Conservation (phyloP, 2,888 invertebrate genomes). For the Acanthoscelides obtectus region DNA sequence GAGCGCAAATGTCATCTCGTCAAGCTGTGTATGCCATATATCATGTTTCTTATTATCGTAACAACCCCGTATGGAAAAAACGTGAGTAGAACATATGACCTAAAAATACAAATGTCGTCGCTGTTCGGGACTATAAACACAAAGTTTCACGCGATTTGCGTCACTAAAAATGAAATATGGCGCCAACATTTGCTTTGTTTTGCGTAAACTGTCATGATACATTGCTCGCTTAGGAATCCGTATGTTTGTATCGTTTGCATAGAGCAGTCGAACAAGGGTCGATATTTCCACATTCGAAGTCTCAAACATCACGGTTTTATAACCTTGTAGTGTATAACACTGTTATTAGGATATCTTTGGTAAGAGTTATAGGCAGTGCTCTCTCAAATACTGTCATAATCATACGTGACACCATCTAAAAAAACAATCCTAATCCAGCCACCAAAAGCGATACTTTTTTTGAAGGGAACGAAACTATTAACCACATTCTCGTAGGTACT, state of each 20-base stretch:
- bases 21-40: neutral
- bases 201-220: neutral
- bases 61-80: neutral
- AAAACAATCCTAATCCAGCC: too few species aligned
- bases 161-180: neutral
- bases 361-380: too few species aligned
- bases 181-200: neutral
- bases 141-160: neutral
- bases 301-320: too few species aligned
- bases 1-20: too few species aligned
- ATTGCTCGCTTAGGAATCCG: neutral
- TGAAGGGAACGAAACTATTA: too few species aligned
- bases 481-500: too few species aligned
- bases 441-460: too few species aligned
- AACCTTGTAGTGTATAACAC: too few species aligned
- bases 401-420: too few species aligned
- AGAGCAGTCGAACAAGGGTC: neutral
- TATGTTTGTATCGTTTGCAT: neutral
- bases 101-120: neutral
- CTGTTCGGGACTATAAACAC: neutral
- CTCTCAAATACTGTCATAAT: too few species aligned
- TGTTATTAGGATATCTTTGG: too few species aligned
- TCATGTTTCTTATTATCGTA: neutral
- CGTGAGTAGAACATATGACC: neutral
- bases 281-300: too few species aligned